Conservation (phyloP, 1,140 invertebrate species). For the Drosophila aff. region DNA sequence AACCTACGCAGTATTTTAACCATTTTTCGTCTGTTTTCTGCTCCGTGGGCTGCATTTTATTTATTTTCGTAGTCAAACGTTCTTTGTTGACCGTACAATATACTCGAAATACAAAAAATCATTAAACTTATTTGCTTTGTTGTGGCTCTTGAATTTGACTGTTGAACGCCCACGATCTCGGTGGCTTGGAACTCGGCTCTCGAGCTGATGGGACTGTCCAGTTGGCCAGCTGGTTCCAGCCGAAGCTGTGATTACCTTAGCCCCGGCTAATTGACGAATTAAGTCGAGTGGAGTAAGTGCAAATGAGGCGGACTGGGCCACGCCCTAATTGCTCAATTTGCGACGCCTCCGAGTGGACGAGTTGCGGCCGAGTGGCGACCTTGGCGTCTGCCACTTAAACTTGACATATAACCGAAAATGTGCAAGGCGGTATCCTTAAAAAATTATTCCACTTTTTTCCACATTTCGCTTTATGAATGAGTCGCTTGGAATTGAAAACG, state of each 20-base stretch:
- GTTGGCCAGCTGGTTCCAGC: constrained; percentile 28
- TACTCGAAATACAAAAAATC: constrained; percentile 29
- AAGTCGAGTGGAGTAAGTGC: constrained; percentile 58
- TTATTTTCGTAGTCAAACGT: constrained; percentile 79
- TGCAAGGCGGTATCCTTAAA: constrained; percentile 56
- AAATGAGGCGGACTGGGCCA: constrained; percentile 60
- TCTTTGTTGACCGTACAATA: constrained; percentile 64
- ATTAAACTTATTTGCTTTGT: constrained; percentile 67
- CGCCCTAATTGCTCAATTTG: constrained; percentile 78
- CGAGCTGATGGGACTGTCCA: constrained; percentile 43
- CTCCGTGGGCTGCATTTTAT: constrained; percentile 72
- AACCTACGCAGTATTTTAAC: constrained; percentile 63
- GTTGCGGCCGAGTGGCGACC: constrained; percentile 37
- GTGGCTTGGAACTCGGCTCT: constrained; percentile 16
- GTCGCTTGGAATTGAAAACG: constrained; percentile 37
- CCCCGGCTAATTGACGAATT: constrained; percentile 73
- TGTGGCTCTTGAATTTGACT: constrained; percentile 58
- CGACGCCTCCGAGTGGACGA: constrained; percentile 29
- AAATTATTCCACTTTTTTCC: constrained; percentile 40
- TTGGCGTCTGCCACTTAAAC: constrained; percentile 66
- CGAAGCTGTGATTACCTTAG: constrained; percentile 52
- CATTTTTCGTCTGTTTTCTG: constrained; percentile 39
- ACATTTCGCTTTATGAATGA: constrained; percentile 49
- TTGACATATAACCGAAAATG: constrained; percentile 63
- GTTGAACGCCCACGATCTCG: constrained; percentile 44